Base-by-base conservation (phyloP, 2,113 vertebrate species). In the Circaetus cinerascens region DNA sequence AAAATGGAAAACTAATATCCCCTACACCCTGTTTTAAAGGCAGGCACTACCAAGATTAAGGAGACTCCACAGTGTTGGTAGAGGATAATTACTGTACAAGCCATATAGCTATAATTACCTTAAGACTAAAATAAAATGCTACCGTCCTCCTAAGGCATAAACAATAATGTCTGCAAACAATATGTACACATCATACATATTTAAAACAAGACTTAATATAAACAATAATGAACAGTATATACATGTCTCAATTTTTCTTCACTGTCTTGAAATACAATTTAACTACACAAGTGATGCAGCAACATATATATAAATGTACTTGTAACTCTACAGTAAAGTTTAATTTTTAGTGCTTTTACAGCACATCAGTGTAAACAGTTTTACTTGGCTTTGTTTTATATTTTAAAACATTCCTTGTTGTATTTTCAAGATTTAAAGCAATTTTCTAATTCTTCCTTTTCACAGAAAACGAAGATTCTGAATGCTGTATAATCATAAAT, bases 391-490 rank as follows among this genome's bases (percentile, higher is more conserved):
- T 99, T 98, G 98, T 99, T 99, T 99, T 98, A 99, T 99, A 99
- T 99, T 99, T 99, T 99, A 99, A 99, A 99, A 99, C 99, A 99
- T 99, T 99, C 98, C 98, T 98, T 98, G 98, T 98, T 98, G 98
- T 99, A 98, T 98, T 98, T 98, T 98, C 99, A 99, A 98, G 98
- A 99, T 99, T 99, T 99, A 99, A 99, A 99, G 99, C 99, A 99
- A 99, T 99, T 99, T 99, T 98, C 98, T 99, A 99, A 98, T 99
- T 99, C 99, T 99, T 99, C 99, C 99, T 99, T 99, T 99, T 99
- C 99, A 99, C 99, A 99, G 99, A 99, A 99, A 99, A 99, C 99
- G 99, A 99, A 99, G 98, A 99, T 98, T 99, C 98, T 99, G 99
- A 99, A 99, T 99, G 98, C 98, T 97, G 98, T 98, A 99, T 99